These are phyloP conservation scores for Alligator mississippiensis DNA, from an alignment of 2,113 vertebrate species.

Conservation along the genomic window DNA sequence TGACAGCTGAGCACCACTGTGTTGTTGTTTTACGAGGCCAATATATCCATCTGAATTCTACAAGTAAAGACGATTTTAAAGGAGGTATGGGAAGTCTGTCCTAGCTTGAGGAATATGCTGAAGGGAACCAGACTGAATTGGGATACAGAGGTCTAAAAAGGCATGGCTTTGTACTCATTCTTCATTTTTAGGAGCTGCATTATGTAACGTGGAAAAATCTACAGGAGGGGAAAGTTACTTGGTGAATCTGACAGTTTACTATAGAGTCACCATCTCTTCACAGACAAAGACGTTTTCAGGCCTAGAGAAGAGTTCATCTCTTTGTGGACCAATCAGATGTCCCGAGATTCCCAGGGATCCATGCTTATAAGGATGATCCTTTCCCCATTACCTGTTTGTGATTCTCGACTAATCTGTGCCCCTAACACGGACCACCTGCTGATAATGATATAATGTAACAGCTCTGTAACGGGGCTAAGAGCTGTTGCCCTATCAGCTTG, in stretches of 20 bases:
- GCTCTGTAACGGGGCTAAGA: too few relatives aligned
- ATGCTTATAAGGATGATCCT: neutral
- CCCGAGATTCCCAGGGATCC: neutral
- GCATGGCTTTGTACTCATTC: neutral
- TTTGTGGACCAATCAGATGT: neutral
- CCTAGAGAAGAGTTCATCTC: neutral
- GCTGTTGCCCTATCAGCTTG: too few relatives aligned
- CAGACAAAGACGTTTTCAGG: conserved; percentile 10
- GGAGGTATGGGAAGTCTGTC: neutral
- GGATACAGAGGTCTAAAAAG: neutral
- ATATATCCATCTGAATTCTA: neutral
- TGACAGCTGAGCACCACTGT: neutral
- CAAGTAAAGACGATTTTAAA: neutral
- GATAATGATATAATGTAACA: neutral
- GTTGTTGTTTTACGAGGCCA: rapidly evolving
- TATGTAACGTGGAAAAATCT: neutral
- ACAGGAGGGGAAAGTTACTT: neutral
- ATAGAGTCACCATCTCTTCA: neutral
- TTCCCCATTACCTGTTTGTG: neutral
- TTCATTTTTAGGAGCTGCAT: neutral
- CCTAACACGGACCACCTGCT: neutral
- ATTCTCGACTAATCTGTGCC: neutral
- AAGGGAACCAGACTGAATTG: neutral
- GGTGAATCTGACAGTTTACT: neutral
- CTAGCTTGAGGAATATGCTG: neutral